Evolutionary conservation across 2,113 vertebrate species (phyloP), one percentile per base, ranked within the genome.

Genomic region (Aptenodytes patagonicus): DNA sequence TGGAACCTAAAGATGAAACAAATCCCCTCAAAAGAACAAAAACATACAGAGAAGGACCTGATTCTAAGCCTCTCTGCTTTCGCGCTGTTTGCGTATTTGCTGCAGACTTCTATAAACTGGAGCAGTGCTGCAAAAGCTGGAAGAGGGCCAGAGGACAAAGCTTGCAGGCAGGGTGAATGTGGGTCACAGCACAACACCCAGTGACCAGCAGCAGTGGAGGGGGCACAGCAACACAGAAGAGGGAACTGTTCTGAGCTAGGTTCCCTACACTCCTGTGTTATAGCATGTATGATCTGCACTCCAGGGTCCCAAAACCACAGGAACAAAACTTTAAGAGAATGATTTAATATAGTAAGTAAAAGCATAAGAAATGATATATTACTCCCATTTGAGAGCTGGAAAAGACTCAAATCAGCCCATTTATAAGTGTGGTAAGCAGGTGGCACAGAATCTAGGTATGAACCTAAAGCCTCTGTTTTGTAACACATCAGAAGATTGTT

Each of bases 151-250:
- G 92, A 38, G 93, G 75, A 68, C 75, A 49, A 47, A 52, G 90
- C 92, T 81, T 28, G 94, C 54, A 81, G 85, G 72, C 88, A 90
- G 90, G 93, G 78, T 46, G 85, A 95, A 96, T 85, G 76, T 92
- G 91, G 97, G 90, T 94, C 96, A 91, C 57, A 58, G 93, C 93
- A 51, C 60, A 90, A 32, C 81, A 87, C 1, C 65, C 91, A 57
- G 54, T 11, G 72, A 65, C 68, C 89, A 70, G 65, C 68, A 47
- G 72, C 54, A 2, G 10, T 2, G 58, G 7, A 79, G 32, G n/a
- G 87, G 57, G 17, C 73, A 78, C 64, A 61, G 73, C 52, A 40
- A 6, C 3, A 13, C 36, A 28, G 2, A 9, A 6, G 31, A 47
- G 14, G 20, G n/a, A 58, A 64, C 52, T 14, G 21, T 11, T 38